phyloP scores from a whole-genome alignment of 30 jellyfish, hydroid and myxozoan genomes.

The Mastigias papua region DNA sequence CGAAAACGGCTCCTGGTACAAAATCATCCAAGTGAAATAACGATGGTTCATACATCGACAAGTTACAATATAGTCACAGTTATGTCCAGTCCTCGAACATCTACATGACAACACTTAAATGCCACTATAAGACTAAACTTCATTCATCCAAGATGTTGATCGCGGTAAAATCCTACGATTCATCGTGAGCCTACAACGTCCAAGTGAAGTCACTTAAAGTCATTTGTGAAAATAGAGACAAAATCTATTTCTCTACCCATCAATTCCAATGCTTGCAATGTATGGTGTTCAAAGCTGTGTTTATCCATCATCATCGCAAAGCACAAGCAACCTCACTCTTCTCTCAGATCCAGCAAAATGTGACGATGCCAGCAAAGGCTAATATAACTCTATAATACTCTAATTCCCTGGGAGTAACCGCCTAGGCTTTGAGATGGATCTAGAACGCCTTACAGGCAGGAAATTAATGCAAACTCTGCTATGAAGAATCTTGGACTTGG shows the following conservation, averaged over 20 bases:
- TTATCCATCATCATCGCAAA: neutral
- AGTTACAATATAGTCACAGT: too few species aligned
- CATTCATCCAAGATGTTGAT: too few species aligned
- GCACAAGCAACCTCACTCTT: neutral
- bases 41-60: too few species aligned
- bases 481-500: neutral
- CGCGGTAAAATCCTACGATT: too few species aligned
- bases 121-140: too few species aligned
- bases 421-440: neutral
- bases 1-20: too few species aligned
- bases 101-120: too few species aligned
- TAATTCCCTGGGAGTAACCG: neutral
- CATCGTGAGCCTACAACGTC: too few species aligned
- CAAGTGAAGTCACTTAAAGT: too few species aligned
- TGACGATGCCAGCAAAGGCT: neutral
- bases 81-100: too few species aligned
- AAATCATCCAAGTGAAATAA: too few species aligned
- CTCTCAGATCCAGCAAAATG: neutral
- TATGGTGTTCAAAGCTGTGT: neutral
- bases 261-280: neutral
- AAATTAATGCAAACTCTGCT: neutral
- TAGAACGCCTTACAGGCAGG: neutral
- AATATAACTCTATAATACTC: neutral
- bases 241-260: neutral
- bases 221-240: too few species aligned